Evolutionary conservation across 2,888 invertebrate genomes (phyloP).

Genomic region (Drosophila prostipennis): DNA sequence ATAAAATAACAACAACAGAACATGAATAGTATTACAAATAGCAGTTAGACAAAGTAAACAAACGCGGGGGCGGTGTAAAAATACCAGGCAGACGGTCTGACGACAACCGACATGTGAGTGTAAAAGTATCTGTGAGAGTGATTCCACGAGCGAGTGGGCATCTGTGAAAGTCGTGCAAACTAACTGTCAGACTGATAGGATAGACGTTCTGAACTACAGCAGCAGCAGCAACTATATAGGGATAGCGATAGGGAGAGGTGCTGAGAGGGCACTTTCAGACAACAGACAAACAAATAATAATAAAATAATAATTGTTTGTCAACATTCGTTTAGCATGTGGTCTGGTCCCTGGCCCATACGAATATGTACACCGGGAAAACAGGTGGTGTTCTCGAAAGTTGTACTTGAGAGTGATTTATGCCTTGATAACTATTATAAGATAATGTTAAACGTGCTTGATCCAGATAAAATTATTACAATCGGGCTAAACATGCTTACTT

Average conservation of each 20-base stretch:
- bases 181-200: constrained; percentile 52
- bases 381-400: not conserved
- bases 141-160: constrained; percentile 1
- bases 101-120: constrained; percentile 58
- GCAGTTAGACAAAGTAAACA: constrained; percentile 75
- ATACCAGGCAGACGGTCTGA: constrained; percentile 65
- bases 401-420: not conserved
- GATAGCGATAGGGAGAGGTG: constrained; percentile 20
- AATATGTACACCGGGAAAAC: constrained; percentile 14
- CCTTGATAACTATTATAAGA: not conserved
- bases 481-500: not conserved
- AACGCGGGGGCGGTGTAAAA: constrained; percentile 25
- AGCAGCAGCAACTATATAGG: constrained; percentile 26
- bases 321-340: constrained; percentile 82
- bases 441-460: not conserved
- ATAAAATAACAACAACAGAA: constrained; percentile 74
- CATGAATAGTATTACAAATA: constrained; percentile 72
- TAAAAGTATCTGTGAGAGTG: constrained; percentile 19
- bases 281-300: constrained; percentile 78
- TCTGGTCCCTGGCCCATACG: constrained; percentile 36
- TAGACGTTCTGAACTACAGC: constrained; percentile 32
- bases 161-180: constrained; percentile 65
- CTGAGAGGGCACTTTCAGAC: constrained; percentile 32
- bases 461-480: not conserved
- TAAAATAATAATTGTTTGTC: constrained; percentile 82